Evolutionary conservation across 2,888 invertebrate species (phyloP).

Genomic region (Anticlea derivata): DNA sequence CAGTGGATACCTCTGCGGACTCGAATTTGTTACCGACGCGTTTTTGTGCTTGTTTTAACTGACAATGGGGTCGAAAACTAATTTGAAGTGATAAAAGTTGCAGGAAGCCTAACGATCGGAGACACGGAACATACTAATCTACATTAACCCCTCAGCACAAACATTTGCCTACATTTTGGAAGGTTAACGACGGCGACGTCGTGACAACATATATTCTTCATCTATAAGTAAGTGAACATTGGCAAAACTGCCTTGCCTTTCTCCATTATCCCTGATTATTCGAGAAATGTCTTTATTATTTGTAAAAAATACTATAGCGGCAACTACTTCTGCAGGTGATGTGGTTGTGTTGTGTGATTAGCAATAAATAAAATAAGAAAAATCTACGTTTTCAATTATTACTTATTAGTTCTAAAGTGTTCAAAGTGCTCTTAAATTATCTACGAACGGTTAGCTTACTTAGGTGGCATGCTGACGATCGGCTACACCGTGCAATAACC

Average conservation of each 20-base stretch:
- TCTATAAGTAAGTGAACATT: constrained; percentile 5
- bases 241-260: background rate
- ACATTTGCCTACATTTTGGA: constrained; percentile 42
- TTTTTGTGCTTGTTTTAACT: constrained; percentile 52
- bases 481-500: constrained; percentile 71
- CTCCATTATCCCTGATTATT: background rate
- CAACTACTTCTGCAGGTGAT: too few relatives aligned
- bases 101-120: constrained; percentile 52
- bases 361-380: too few relatives aligned
- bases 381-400: background rate
- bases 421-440: constrained; percentile 19
- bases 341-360: too few relatives aligned
- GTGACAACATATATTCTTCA: constrained; percentile 17
- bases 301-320: background rate
- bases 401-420: background rate
- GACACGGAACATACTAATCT: constrained; percentile 58
- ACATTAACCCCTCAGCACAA: constrained; percentile 41
- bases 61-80: constrained; percentile 48
- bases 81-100: constrained; percentile 62
- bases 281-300: background rate
- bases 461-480: constrained; percentile 77
- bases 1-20: constrained; percentile 40
- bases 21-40: constrained; percentile 43
- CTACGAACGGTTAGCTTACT: constrained; percentile 64
- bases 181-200: constrained; percentile 39